Conservation (phyloP, 2,113 vertebrate species). For the Plectropomus leopardus region DNA sequence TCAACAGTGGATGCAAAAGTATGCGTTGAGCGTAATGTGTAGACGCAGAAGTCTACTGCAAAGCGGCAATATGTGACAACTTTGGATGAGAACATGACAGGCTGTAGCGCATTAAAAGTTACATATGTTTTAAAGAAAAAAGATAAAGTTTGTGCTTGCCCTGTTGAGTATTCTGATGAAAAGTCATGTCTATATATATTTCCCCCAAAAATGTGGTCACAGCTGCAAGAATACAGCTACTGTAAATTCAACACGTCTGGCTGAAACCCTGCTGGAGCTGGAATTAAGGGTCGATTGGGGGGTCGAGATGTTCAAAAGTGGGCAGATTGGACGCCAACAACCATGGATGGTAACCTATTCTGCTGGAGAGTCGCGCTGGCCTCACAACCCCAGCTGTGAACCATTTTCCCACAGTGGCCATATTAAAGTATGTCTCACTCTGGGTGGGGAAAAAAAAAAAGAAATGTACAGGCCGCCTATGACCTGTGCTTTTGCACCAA, state of each 20-base stretch:
- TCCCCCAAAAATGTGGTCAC: neutral
- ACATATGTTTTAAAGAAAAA: too few species aligned
- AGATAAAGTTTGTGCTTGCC: too few species aligned
- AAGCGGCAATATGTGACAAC: too few species aligned
- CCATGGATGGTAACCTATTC: neutral
- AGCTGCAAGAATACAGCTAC: neutral
- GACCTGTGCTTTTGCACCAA: neutral
- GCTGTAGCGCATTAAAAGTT: too few species aligned
- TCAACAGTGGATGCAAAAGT: too few species aligned
- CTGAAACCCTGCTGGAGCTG: neutral
- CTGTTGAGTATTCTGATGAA: neutral
- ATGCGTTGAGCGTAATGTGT: too few species aligned
- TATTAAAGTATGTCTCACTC: neutral
- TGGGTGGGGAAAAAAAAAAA: neutral
- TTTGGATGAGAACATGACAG: too few species aligned
- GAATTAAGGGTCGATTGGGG: neutral
- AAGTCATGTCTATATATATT: neutral
- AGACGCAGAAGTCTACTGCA: too few species aligned
- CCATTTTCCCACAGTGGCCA: conserved; percentile 18
- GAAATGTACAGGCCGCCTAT: neutral
- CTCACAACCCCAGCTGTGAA: neutral
- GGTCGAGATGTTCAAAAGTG: neutral
- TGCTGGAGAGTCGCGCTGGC: neutral
- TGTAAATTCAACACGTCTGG: neutral
- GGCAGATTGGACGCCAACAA: neutral